Base-by-base conservation (phyloP, 2,888 invertebrate genomes). In the Drosophila lutescens region DNA sequence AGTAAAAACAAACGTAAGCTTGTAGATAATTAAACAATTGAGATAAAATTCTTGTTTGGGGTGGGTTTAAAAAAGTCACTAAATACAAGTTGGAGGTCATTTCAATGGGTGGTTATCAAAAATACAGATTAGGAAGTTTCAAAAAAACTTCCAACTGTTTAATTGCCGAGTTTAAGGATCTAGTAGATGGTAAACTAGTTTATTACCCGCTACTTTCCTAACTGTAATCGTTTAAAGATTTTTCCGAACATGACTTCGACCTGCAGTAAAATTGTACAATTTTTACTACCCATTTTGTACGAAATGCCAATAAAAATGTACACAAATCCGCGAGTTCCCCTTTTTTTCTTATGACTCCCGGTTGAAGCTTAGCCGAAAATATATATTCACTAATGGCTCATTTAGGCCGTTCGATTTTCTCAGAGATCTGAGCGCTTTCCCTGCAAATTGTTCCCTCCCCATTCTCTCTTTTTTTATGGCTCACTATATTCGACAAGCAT, bases 1-100 rank as follows among this genome's bases (percentile, higher is more conserved):
- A 38, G 50, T 38, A 40, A 20, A 44, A 36, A 74, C 54, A 60
- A 13, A 53, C 60, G 59, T 77, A 72, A 56, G 69, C 74, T 69
- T 51, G 17, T 65, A 55, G 54, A 61, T 68, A 65, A 32, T 41
- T 44, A 44, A 43, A 50, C 44, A 56, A 20, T 17, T 7, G 10
- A 44, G 63, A 63, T 74, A 74, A 59, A 43, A 13, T 9, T 34
- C n/a, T 32, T 55, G 50, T 61, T 59, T 69, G 34, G 32, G 13
- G 30, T n/a, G 50, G 26, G 36, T 6, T 44, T 46, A 20, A 26
- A 17, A 20, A 1, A 20, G 20, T 20, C 20, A 26, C 34, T 15
- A 43, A 43, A 54, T 17, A 34, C 10, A 32, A 32, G 23, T 36
- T 69, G 50, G 49, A 71, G 54, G 70, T 71, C 54, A 50, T 36